These are phyloP conservation scores for Manis crassicaudata DNA, from an alignment of 2,797 vertebrate species.

Conservation along the genomic window DNA sequence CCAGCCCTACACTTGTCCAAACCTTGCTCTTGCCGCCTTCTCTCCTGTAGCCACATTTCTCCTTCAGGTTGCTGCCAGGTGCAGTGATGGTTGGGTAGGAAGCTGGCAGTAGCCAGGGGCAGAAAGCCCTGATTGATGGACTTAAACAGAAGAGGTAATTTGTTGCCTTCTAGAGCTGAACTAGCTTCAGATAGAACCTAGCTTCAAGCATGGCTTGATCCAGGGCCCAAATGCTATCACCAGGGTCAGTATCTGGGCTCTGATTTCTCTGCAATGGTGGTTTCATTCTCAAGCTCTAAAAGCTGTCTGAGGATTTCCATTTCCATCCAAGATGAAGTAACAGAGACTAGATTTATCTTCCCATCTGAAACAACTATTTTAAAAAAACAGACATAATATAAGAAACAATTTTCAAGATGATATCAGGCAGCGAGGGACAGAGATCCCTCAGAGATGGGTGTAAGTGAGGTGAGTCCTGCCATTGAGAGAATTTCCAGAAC, in stretches of 20 bases:
- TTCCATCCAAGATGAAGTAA: not conserved
- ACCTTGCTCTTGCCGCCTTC: too few species aligned
- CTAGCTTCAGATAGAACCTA: not conserved
- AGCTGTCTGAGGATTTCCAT: not conserved
- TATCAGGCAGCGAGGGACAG: not conserved
- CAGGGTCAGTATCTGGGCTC: not conserved
- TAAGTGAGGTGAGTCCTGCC: not conserved
- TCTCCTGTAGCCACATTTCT: fast-evolving
- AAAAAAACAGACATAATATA: not conserved
- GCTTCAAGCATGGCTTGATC: not conserved
- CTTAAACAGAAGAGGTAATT: not conserved
- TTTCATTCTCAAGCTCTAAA: not conserved
- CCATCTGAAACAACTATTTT: not conserved
- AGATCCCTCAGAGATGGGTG: not conserved
- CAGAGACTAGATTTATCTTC: not conserved
- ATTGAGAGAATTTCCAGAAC: not conserved
- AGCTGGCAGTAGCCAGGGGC: not conserved
- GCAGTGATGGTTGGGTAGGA: not conserved
- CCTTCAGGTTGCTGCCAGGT: not conserved
- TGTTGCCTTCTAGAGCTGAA: not conserved
- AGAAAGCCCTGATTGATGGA: not conserved
- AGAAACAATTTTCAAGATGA: not conserved
- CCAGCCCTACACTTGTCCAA: too few species aligned
- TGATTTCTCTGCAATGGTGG: not conserved
- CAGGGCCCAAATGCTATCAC: not conserved